Conservation (phyloP, 1,140 invertebrate species). For the Portunus trituberculatus region DNA sequence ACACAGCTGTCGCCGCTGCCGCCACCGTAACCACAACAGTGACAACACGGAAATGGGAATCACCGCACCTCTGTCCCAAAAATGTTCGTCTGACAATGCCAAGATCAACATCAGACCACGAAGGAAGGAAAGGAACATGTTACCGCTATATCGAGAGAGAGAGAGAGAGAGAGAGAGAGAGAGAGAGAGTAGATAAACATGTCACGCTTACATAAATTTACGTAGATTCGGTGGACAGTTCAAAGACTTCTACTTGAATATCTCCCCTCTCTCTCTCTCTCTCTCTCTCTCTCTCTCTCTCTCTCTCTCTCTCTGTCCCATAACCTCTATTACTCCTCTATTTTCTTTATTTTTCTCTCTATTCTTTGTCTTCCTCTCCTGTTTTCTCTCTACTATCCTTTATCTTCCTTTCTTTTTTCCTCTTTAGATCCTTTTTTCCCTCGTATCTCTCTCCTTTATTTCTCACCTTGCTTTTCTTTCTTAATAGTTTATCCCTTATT, state of each 20-base stretch:
- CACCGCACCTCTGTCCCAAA: not conserved
- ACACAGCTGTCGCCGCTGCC: not conserved
- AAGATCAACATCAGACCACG: not conserved
- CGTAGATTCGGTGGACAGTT: not conserved
- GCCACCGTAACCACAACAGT: constrained; percentile 30
- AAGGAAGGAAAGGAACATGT: not conserved
- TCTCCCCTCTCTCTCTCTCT: too few relatives aligned
- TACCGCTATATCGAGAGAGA: not conserved
- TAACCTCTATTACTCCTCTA: too few relatives aligned
- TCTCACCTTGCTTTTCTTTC: too few relatives aligned
- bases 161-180: not conserved
- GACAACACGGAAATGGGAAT: not conserved
- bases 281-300: too few relatives aligned
- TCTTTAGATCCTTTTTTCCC: too few relatives aligned
- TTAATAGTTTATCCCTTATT: too few relatives aligned
- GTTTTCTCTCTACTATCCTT: too few relatives aligned
- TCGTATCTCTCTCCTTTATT: too few relatives aligned
- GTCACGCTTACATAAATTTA: not conserved
- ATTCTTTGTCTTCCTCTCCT: too few relatives aligned
- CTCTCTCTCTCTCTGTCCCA: too few relatives aligned
- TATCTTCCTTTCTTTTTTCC: too few relatives aligned
- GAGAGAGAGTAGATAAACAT: not conserved
- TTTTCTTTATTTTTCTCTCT: too few relatives aligned
- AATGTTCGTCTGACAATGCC: not conserved
- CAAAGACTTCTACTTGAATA: not conserved